Percentiles rank a stretch among this genome's conserved stretches.
These are phyloP conservation scores for Noctua comes DNA, from an alignment of 2,888 invertebrate species.

Conservation along the genomic window DNA sequence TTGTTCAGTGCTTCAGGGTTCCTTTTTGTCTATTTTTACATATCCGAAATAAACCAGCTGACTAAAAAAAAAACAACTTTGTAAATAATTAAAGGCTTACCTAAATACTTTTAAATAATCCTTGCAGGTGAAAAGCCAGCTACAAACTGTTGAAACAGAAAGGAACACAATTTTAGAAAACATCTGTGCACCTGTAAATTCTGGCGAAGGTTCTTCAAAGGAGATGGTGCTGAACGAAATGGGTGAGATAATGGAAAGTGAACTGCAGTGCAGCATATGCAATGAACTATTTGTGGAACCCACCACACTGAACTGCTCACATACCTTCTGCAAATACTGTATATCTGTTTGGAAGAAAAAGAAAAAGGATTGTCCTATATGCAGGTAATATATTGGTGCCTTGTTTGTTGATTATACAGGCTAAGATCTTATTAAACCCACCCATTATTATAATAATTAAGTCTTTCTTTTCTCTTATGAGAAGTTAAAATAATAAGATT, in stretches of 20 bases:
- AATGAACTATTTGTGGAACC: slow-evolving; percentile 93
- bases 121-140: slow-evolving; percentile 77
- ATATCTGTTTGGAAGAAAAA: slow-evolving; percentile 93
- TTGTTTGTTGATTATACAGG: not conserved
- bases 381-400: slow-evolving; percentile 81
- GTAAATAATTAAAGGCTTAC: not conserved
- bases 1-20: not conserved
- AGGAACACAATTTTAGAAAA: slow-evolving; percentile 79
- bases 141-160: slow-evolving; percentile 79
- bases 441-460: not conserved
- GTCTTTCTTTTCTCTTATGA: not conserved
- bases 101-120: not conserved
- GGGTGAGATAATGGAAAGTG: slow-evolving; percentile 91
- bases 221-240: slow-evolving; percentile 80
- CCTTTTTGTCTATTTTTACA: not conserved
- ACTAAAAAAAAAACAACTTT: not conserved
- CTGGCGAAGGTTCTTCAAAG: slow-evolving; percentile 72
- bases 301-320: slow-evolving; percentile 93
- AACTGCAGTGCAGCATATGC: slow-evolving; percentile 94
- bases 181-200: slow-evolving; percentile 59
- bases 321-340: slow-evolving; percentile 94
- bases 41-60: not conserved
- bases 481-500: slow-evolving; percentile 14
- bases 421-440: not conserved
- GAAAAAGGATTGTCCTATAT: slow-evolving; percentile 93